Conservation (phyloP, 2,113 vertebrate genomes). For the Catharus bicknelli region DNA sequence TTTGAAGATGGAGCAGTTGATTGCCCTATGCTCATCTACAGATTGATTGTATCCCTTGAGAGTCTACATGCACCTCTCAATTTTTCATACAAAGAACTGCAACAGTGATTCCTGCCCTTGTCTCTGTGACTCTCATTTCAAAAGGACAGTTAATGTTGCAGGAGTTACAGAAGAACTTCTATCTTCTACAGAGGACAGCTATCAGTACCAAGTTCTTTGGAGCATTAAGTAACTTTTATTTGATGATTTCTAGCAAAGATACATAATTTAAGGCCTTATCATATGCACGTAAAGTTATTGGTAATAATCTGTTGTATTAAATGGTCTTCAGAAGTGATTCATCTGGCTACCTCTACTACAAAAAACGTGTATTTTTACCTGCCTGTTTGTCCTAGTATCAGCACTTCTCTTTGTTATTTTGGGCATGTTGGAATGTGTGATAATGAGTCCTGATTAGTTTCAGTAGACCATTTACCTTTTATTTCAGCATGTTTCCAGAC, state of each 20-base stretch:
- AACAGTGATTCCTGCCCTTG: not conserved
- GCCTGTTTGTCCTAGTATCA: not conserved
- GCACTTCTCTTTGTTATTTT: not conserved
- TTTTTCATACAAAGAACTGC: not conserved
- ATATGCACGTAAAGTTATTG: not conserved
- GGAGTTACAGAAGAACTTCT: not conserved
- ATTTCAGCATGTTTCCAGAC: not conserved
- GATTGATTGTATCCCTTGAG: not conserved
- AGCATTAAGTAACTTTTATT: not conserved
- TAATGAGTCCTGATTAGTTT: not conserved
- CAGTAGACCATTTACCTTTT: not conserved
- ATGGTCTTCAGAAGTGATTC: not conserved
- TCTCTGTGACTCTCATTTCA: not conserved
- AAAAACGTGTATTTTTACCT: not conserved
- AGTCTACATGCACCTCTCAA: not conserved
- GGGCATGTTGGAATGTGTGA: accelerated
- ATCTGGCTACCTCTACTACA: not conserved
- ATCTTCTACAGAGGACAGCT: not conserved
- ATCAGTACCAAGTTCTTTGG: not conserved
- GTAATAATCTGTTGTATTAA: not conserved
- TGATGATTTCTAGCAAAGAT: not conserved
- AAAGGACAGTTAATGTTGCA: not conserved
- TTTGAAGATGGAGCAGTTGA: not conserved
- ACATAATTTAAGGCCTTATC: not conserved
- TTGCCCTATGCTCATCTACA: not conserved